A percentile compares a stretch with the other conserved stretches of the same genome.
These are phyloP conservation scores for Microctenopoma steveboyesi DNA, from an alignment of 2,797 vertebrate genomes.

Conservation along the genomic window DNA sequence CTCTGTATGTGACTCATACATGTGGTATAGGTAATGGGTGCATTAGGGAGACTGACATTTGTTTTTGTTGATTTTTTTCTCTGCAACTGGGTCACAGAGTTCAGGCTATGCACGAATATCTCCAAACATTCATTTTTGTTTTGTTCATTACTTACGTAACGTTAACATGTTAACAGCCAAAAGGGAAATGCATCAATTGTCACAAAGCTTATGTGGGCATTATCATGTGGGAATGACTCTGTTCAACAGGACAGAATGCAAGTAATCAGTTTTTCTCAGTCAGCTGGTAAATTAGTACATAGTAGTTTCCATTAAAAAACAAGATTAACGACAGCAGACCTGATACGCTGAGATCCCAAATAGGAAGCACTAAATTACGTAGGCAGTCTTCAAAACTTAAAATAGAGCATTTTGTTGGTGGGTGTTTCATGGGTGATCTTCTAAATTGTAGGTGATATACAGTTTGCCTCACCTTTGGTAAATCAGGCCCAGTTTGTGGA, in stretches of 20 bases:
- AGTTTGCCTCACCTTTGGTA: too few species aligned
- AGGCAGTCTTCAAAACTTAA: too few species aligned
- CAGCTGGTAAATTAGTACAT: slow-evolving; percentile 37
- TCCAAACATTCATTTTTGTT: neutral
- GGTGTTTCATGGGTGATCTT: too few species aligned
- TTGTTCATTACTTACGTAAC: slow-evolving; percentile 2
- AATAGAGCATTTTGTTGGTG: too few species aligned
- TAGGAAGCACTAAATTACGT: too few species aligned
- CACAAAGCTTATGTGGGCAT: slow-evolving; percentile 5
- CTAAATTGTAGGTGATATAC: too few species aligned
- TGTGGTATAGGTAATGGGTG: slow-evolving; percentile 31
- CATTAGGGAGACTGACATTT: slow-evolving; percentile 26
- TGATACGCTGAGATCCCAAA: too few species aligned
- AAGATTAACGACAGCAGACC: too few species aligned
- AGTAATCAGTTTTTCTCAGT: slow-evolving; percentile 5
- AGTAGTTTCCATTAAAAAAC: too few species aligned
- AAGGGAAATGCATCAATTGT: neutral
- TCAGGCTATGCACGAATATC: slow-evolving; percentile 10
- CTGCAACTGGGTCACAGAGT: neutral
- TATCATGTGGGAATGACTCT: slow-evolving; percentile 12
- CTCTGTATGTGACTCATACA: slow-evolving; percentile 53
- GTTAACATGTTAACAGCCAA: slow-evolving; percentile 25
- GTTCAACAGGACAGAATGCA: slow-evolving; percentile 9
- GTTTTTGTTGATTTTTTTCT: slow-evolving; percentile 1
- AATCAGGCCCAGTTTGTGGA: too few species aligned